Conservation (phyloP, 2,113 vertebrate genomes). For the Saccopteryx bilineata region DNA sequence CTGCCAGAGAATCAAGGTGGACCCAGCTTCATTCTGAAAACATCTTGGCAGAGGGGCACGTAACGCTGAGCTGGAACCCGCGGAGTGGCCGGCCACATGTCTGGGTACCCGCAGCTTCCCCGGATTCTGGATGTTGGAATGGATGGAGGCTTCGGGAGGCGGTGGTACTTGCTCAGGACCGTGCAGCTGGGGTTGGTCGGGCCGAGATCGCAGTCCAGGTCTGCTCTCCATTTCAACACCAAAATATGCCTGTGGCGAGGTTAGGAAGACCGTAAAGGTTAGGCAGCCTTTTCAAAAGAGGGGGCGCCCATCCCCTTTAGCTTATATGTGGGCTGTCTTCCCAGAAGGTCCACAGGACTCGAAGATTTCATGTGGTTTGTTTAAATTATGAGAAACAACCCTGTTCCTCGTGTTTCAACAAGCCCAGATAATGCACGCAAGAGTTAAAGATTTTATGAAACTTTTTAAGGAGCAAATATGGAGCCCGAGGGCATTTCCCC, state of each 20-base stretch:
- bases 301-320: too few relatives aligned
- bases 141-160: neutral
- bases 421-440: neutral
- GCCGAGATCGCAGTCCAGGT: neutral
- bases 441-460: conserved; percentile 49
- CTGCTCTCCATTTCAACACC: neutral
- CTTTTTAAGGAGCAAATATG: neutral
- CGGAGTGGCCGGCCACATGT: neutral
- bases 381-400: conserved; percentile 25
- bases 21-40: neutral
- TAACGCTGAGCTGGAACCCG: neutral
- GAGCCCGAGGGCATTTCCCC: conserved; percentile 5
- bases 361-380: conserved; percentile 30
- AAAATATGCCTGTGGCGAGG: fast-evolving
- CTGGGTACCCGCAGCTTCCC: neutral
- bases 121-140: neutral
- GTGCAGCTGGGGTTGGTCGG: neutral
- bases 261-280: neutral
- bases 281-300: neutral
- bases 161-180: neutral
- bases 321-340: neutral
- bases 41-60: neutral
- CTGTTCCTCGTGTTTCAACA: neutral
- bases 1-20: neutral
- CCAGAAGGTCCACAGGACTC: neutral